These are phyloP conservation scores for Physeter macrocephalus DNA, from an alignment of 2,113 vertebrate genomes.

Conservation along the genomic window DNA sequence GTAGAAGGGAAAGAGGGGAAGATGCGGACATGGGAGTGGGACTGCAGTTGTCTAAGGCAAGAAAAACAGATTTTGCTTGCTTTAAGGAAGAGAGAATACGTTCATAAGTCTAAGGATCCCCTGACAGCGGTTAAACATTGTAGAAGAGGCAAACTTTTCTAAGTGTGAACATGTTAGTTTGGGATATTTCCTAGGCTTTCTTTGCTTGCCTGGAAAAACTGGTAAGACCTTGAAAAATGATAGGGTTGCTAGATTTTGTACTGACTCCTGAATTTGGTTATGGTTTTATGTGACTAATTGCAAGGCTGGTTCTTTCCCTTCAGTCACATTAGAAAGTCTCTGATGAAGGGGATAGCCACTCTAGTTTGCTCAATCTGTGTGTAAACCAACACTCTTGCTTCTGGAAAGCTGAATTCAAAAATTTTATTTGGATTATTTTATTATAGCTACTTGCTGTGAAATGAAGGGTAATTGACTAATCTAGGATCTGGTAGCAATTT, in stretches of 20 bases:
- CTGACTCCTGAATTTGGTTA: neutral
- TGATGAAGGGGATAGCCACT: neutral
- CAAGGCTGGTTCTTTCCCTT: neutral
- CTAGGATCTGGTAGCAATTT: slow-evolving; percentile 62
- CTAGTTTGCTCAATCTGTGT: neutral
- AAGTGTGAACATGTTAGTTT: neutral
- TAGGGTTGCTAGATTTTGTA: neutral
- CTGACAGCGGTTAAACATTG: neutral
- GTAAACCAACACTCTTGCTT: neutral
- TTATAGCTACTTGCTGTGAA: slow-evolving; percentile 49
- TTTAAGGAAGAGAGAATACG: neutral
- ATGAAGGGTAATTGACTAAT: slow-evolving; percentile 53
- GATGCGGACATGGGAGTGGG: neutral
- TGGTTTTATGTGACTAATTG: neutral
- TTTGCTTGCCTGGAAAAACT: neutral
- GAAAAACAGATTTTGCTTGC: neutral
- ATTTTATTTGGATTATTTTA: slow-evolving; percentile 68
- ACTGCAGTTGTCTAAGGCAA: neutral
- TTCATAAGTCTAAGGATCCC: neutral
- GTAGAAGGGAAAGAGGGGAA: neutral
- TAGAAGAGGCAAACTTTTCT: neutral
- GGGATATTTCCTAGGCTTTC: neutral
- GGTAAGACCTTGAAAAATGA: neutral
- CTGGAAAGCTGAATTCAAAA: slow-evolving; percentile 30
- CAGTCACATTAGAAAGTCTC: neutral